Conservation (phyloP, 2,113 vertebrate genomes). For the Cynocephalus volans region DNA sequence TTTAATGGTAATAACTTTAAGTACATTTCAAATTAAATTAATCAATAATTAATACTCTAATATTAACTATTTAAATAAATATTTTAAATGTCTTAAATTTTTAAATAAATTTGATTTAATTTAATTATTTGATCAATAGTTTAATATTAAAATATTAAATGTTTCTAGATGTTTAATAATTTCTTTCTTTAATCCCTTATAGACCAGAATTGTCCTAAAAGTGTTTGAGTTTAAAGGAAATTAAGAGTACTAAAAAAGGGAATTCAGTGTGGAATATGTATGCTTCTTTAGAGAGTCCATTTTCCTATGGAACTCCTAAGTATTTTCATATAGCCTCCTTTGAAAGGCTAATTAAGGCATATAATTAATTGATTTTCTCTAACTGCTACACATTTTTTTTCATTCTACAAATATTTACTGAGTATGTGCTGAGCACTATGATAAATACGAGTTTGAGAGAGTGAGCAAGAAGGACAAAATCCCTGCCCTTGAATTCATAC, state of each 20-base stretch:
- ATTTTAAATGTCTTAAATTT: background rate
- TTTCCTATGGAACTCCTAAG: background rate
- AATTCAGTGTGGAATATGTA: background rate
- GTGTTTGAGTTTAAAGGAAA: background rate
- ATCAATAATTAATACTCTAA: background rate
- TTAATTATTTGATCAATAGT: background rate
- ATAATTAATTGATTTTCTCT: background rate
- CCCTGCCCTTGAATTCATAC: background rate
- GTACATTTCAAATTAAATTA: background rate
- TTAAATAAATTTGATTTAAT: background rate
- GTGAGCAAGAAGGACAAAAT: background rate
- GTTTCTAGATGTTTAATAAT: background rate
- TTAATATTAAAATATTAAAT: background rate
- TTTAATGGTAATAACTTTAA: background rate
- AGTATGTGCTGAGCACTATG: background rate
- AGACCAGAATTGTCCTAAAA: background rate
- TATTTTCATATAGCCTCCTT: background rate
- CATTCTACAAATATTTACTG: background rate
- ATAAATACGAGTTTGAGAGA: background rate
- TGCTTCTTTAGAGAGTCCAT: background rate
- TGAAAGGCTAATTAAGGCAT: background rate
- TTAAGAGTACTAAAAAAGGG: background rate
- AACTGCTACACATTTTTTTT: background rate
- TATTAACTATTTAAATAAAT: background rate
- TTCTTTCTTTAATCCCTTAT: background rate